Conservation (phyloP, 1,140 invertebrate species). For the Drosophila kikkawai region DNA sequence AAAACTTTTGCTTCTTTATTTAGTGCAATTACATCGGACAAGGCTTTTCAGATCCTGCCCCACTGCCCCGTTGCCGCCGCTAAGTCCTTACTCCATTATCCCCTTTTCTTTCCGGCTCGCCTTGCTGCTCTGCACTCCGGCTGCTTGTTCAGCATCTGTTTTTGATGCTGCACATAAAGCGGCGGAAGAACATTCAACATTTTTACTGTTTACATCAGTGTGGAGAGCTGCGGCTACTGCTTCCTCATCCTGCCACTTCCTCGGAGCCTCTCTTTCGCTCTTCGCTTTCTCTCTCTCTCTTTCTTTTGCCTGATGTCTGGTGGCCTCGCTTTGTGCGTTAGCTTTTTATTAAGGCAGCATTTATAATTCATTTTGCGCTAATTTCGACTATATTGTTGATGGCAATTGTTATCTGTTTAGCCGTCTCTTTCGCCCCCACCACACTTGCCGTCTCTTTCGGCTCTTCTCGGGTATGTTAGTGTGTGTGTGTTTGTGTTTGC, state of each 20-base stretch:
- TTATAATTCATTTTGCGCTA: constrained; percentile 84
- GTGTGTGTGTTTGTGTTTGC: constrained; percentile 21
- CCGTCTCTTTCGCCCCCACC: neutral
- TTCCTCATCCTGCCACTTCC: constrained; percentile 21
- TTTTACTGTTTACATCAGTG: constrained; percentile 50
- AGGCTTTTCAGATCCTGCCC: constrained; percentile 19
- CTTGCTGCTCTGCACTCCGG: constrained; percentile 4
- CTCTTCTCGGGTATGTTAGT: neutral
- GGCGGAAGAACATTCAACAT: constrained; percentile 49
- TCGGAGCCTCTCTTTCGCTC: constrained; percentile 1
- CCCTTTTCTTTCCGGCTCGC: constrained; percentile 5
- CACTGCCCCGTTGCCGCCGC: neutral
- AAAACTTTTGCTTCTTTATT: constrained; percentile 37
- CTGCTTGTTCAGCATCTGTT: constrained; percentile 39
- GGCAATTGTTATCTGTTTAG: constrained; percentile 36
- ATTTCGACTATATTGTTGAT: constrained; percentile 77
- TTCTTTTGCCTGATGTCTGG: neutral
- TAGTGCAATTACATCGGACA: constrained; percentile 38
- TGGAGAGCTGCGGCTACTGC: constrained; percentile 21
- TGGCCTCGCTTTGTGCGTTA: constrained; percentile 46
- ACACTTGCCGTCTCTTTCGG: neutral
- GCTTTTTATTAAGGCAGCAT: constrained; percentile 69
- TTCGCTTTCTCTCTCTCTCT: neutral
- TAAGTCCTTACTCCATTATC: constrained; percentile 11
- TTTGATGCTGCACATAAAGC: constrained; percentile 53